Conservation (phyloP, 2,797 vertebrate genomes). For the Hephaestus fuliginosus region DNA sequence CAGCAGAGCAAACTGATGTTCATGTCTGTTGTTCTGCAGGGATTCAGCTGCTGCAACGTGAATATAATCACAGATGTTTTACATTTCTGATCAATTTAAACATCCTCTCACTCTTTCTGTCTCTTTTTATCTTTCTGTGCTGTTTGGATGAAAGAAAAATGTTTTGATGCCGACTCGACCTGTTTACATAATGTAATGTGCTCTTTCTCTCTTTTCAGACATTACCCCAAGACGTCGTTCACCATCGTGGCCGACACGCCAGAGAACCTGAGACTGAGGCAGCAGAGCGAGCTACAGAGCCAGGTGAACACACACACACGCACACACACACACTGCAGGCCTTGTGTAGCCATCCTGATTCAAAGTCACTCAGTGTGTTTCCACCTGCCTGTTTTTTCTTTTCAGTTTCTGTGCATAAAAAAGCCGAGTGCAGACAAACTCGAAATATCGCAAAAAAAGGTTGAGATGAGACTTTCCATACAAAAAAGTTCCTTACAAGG, state of each 20-base stretch:
- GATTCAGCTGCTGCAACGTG: no score
- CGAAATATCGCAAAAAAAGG: neutral
- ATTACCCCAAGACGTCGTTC: conserved; percentile 95
- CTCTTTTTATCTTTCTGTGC: neutral
- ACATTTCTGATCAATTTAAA: no score
- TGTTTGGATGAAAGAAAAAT: neutral
- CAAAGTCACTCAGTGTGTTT: neutral
- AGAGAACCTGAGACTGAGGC: conserved; percentile 93
- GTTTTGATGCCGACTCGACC: neutral
- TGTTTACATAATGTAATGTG: neutral
- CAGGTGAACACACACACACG: conserved; percentile 81
- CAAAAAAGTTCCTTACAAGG: neutral
- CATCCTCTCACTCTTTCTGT: neutral
- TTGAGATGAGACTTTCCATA: no score
- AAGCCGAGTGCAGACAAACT: neutral
- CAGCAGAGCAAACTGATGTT: no score
- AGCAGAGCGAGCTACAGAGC: conserved; percentile 95
- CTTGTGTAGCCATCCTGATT: neutral
- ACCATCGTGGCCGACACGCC: conserved; percentile 94
- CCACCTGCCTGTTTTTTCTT: neutral
- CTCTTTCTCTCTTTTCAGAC: conserved; percentile 77
- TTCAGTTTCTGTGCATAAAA: neutral
- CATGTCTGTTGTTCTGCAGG: no score
- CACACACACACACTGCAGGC: conserved; percentile 6
- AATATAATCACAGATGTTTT: no score